phyloP scores from a whole-genome alignment of 2,797 vertebrate genomes.

The Muscicapa comitata region DNA sequence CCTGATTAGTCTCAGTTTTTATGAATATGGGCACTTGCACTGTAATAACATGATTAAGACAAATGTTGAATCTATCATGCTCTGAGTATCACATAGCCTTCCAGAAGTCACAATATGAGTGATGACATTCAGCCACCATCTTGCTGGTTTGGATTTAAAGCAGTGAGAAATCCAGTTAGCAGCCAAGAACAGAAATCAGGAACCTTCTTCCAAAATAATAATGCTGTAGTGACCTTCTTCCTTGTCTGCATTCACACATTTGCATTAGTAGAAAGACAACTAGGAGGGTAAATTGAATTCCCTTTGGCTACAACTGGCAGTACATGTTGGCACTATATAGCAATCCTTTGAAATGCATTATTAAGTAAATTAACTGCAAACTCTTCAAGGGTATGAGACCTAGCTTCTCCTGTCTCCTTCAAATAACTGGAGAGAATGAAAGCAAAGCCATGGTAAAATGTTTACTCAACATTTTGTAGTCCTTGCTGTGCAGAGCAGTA shows the following conservation, averaged over 20 bases:
- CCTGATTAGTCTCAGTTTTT: neutral
- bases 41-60: neutral
- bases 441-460: neutral
- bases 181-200: neutral
- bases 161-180: neutral
- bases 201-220: neutral
- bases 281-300: neutral
- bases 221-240: neutral
- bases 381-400: neutral
- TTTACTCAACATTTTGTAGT: neutral
- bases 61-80: neutral
- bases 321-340: neutral
- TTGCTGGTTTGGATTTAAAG: neutral
- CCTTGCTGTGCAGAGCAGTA: neutral
- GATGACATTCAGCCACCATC: neutral
- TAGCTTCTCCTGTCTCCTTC: neutral
- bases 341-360: neutral
- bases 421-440: neutral
- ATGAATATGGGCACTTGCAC: neutral
- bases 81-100: neutral
- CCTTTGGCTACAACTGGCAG: neutral
- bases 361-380: neutral
- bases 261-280: neutral
- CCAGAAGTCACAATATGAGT: neutral
- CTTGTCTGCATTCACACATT: neutral